Base-by-base conservation (phyloP, 2,888 invertebrate genomes). In the Mycalesis mineus region DNA sequence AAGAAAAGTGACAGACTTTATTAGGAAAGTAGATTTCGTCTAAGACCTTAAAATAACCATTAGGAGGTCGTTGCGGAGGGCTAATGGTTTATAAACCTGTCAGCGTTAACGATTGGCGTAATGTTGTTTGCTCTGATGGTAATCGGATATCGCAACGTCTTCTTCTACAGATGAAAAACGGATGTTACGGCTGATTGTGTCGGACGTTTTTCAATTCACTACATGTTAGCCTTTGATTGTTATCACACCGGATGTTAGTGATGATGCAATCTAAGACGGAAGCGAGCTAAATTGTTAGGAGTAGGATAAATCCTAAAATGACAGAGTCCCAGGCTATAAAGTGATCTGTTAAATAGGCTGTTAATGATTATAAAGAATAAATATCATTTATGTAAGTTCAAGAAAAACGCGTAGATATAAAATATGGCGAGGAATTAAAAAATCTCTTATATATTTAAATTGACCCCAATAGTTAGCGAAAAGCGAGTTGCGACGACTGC, bases 81-180 rank as follows among this genome's bases (percentile, higher is more conserved):
- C 13, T 51, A 41, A 51, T 41, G 51, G 28, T 51, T 41, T 51
- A 51, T 51, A 41, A 51, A 51, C 29, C 51, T 51, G 51, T 51
- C 51, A 31, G n/a, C 40, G 40, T 11, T 51, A 51, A 41, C 51
- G 40, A 40, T 51, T 51, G 15, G 29, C 40, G 51, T 41, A 6
- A 41, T 28, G 8, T 51, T 40, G 15, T 15, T 11, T 11, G 47
- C 31, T 11, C 14, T 9, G 40, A 51, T 40, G 28, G 40, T 41
- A 51, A 51, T 51, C 51, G 41, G 51, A 29, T 41, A 15, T 41
- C 40, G 6, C 40, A n/a, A 51, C 28, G 51, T 31, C 51, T 51
- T 15, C 39, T 45, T 31, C 7, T 5, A 9, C 8, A 33, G 0
- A 15, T 47, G 47, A 47, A 49, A 28, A 49, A 49, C 39, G 28